Evolutionary conservation across 2,113 vertebrate genomes (phyloP), one percentile per base, ranked within the genome.

Genomic region (Ciconia maguari): DNA sequence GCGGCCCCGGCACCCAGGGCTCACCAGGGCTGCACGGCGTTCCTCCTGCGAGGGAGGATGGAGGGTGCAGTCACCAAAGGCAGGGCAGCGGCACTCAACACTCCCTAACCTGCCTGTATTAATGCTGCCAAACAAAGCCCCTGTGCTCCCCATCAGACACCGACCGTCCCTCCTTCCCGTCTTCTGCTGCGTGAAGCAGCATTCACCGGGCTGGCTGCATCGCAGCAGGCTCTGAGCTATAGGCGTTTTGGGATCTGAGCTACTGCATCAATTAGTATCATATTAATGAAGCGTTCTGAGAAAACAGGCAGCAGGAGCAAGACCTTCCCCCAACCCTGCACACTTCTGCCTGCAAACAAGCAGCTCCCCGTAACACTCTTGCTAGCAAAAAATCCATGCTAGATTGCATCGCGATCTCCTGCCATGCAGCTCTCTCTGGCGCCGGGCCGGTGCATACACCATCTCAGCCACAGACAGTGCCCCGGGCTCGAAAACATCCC

Each of bases 1-100:
- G 62, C 9, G 2, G 49, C 38, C 18, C 32, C 6, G 0, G 36
- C 25, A 70, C 15, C 7, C 0, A 0, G n/a, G 11, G n/a, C 27
- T 54, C 3, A 0, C 36, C 68, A 49, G 57, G 46, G 66, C 79
- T 54, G 65, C 70, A 16, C 14, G 1, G 1, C 4, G 7, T 7
- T 71, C 54, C 42, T n/a, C 41, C 51, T 49, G 16, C 0, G 0
- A 60, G 44, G 30, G 6, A 54, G 46, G 48, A 49, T 1, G 22
- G 49, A 60, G 26, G 58, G 46, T 24, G 26, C 24, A 27, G 85
- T 32, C 52, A 49, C 21, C 68, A 58, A 16, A 26, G 58, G 41
- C 69, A 32, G 8, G 34, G 78, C 41, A n/a, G 83, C 5, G 44
- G 29, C 52, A 77, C 36, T 3, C 1, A 1, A 5, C 0, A 3